Base-by-base conservation (phyloP, 2,113 vertebrate species). In the Siphamia tubifer region DNA sequence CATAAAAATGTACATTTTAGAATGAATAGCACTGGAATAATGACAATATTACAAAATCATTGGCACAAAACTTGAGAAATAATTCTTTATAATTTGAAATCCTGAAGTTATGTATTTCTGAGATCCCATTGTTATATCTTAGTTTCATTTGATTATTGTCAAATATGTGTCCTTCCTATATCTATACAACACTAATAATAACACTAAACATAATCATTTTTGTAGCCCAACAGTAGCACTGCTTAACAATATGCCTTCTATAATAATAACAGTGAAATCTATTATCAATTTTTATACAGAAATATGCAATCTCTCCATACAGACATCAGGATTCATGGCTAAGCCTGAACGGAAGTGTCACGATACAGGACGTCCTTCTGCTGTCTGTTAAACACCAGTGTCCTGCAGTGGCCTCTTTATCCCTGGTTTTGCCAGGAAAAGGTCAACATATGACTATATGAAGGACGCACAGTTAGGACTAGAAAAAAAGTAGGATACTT, bases 261-360 rank as follows among this genome's bases (percentile, higher is more conserved):
- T n/a, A 8, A 30, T 54, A 13, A 47, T 44, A 9, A 67, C n/a
- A 19, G 15, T 16, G 27, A 65, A 8, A 24, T 49, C 19, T 60
- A 31, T 24, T 45, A 68, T 61, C 56, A 25, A 72, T 83, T 16
- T 51, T 15, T 38, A 40, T 10, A 16, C 13, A 15, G n/a, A 64
- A 64, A 74, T 13, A 38, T 21, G 35, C 36, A 38, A 58, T 58
- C 48, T 39, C 19, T 65, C 19, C 19, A 69, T 11, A 20, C 13
- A 39, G 19, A 44, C 48, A 51, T 66, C 35, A 25, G 30, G 48
- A 68, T 45, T 67, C 32, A 70, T 19, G 40, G 28, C 55, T 6
- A 34, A 28, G 13, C 40, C 30, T 5, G 53, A 1, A 11, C 20
- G 53, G 27, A 71, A 48, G 16, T 10, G 12, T 15, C 32, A 43